phyloP scores from a whole-genome alignment of 2,888 invertebrate species.

The Oscheius sp. region DNA sequence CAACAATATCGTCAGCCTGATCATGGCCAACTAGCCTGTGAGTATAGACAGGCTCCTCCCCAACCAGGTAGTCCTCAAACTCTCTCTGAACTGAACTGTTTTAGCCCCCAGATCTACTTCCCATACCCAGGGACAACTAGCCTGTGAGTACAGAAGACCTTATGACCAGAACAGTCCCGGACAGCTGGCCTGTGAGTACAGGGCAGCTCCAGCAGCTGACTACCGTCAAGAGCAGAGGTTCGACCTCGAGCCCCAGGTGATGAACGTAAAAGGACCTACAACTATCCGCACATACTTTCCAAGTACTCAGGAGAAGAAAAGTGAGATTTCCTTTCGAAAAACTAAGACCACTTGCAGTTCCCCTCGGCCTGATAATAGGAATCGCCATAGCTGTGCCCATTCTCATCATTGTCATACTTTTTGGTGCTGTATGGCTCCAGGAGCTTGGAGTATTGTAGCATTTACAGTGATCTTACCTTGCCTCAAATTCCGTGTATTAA shows the following conservation, averaged over 20 bases:
- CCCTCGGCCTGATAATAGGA: constrained; percentile 60
- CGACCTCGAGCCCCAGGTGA: constrained; percentile 8
- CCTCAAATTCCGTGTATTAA: too few species aligned
- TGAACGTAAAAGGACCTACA: constrained; percentile 28
- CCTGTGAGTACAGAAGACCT: constrained; percentile 42
- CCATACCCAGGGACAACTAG: constrained; percentile 37
- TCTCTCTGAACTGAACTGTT: too few species aligned
- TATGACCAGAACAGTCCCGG: constrained; percentile 13
- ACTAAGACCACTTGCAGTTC: constrained; percentile 50
- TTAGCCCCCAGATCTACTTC: constrained; percentile 8
- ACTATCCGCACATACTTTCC: constrained; percentile 47
- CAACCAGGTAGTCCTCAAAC: constrained; percentile 3
- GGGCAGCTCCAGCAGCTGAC: constrained; percentile 8
- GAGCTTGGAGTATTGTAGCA: constrained; percentile 60
- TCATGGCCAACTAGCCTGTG: constrained; percentile 40
- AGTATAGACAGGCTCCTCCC: constrained; percentile 35
- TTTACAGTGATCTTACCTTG: too few species aligned
- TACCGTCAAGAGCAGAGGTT: constrained; percentile 8
- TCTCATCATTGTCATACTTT: constrained; percentile 63
- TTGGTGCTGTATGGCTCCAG: constrained; percentile 70
- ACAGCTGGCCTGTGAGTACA: constrained; percentile 43
- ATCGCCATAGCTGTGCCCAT: constrained; percentile 64
- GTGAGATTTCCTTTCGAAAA: constrained; percentile 19
- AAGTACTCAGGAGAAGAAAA: constrained; percentile 44
- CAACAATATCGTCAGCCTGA: neutral